Evolutionary conservation across 2,888 invertebrate genomes (phyloP).

Genomic region (Noctua fimbriata): DNA sequence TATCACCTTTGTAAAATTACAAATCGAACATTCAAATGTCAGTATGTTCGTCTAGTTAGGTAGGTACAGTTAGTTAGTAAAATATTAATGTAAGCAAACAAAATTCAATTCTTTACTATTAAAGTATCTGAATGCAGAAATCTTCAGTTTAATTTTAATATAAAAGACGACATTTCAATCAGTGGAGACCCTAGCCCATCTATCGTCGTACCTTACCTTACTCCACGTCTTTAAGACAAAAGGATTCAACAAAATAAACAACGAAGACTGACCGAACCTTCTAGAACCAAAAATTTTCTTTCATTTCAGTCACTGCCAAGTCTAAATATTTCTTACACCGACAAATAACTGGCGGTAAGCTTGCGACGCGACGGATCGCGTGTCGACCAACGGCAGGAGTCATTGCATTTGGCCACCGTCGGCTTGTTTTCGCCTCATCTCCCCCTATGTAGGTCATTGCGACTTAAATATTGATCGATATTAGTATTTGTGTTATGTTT

Average conservation of each 20-base stretch:
- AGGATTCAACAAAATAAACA: background rate
- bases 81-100: too few relatives aligned
- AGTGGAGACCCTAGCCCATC: rapidly evolving
- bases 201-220: too few relatives aligned
- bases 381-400: conserved; percentile 86
- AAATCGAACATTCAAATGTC: background rate
- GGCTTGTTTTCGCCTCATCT: conserved; percentile 77
- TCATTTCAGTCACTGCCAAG: conserved; percentile 55
- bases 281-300: conserved; percentile 21
- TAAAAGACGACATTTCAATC: background rate
- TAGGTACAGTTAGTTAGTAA: background rate
- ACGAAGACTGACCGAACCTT: background rate
- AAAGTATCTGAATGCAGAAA: background rate
- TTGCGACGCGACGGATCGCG: conserved; percentile 87
- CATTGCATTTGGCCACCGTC: conserved; percentile 83
- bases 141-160: too few relatives aligned
- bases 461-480: conserved; percentile 76
- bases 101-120: background rate
- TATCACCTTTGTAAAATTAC: background rate
- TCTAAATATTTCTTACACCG: conserved; percentile 73
- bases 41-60: background rate
- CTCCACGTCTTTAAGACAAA: too few relatives aligned
- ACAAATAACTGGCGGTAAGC: conserved; percentile 82
- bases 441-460: conserved; percentile 83
- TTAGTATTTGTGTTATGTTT: conserved; percentile 65